These are phyloP conservation scores for Limnephilus marmoratus DNA, from an alignment of 2,888 invertebrate species.

Conservation along the genomic window DNA sequence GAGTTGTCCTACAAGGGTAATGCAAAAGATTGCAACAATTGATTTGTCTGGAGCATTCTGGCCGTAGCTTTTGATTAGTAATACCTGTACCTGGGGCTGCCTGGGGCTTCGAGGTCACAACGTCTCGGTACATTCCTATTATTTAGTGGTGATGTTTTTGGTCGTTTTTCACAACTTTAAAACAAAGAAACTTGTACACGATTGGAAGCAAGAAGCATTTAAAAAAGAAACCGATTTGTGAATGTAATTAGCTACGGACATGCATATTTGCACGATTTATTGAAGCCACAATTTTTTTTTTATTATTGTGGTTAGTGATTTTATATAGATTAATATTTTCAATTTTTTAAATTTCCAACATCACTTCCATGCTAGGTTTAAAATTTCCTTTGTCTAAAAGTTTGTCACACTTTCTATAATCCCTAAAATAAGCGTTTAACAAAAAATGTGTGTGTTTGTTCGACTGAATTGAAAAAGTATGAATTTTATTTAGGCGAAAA, in stretches of 20 bases:
- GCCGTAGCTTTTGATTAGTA: not conserved
- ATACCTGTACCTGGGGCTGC: too few species aligned
- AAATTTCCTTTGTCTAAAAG: not conserved
- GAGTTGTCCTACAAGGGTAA: not conserved
- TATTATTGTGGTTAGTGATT: too few species aligned
- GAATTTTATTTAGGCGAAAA: too few species aligned
- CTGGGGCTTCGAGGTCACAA: not conserved
- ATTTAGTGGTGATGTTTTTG: not conserved
- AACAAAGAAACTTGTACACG: not conserved
- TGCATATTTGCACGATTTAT: not conserved
- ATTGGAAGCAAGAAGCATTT: not conserved
- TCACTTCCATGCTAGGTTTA: not conserved
- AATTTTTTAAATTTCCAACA: too few species aligned
- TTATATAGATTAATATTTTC: too few species aligned
- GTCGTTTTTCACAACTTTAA: not conserved
- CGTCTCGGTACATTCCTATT: not conserved
- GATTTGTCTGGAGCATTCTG: not conserved
- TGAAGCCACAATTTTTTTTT: not conserved
- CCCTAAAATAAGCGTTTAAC: too few species aligned
- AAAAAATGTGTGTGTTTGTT: too few species aligned
- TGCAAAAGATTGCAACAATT: slow-evolving; percentile 7
- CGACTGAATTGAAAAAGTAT: too few species aligned
- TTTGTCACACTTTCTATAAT: not conserved
- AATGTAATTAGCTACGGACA: not conserved
- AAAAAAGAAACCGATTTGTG: not conserved